Evolutionary conservation across 2,113 vertebrate genomes (phyloP).

Genomic region (Furnarius figulus): DNA sequence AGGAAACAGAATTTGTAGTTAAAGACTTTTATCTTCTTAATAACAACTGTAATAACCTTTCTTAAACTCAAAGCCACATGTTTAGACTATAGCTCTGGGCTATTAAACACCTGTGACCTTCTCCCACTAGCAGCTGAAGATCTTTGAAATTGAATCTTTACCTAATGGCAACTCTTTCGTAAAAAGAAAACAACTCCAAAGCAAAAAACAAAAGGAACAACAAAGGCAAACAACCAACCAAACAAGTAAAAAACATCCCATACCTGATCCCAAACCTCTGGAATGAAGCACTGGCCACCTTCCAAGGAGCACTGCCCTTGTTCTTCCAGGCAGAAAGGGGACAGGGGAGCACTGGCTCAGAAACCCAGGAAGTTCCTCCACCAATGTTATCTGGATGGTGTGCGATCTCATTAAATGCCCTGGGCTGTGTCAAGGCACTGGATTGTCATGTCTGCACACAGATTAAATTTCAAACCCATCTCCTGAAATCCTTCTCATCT

Average conservation of each 20-base stretch:
- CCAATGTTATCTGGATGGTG: background rate
- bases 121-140: background rate
- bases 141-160: background rate
- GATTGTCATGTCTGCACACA: background rate
- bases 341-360: background rate
- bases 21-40: background rate
- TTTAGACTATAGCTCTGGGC: background rate
- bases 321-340: background rate
- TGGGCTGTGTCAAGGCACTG: background rate
- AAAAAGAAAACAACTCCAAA: background rate
- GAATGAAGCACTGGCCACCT: background rate
- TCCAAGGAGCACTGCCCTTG: background rate
- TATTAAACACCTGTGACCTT: background rate
- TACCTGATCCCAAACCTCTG: background rate
- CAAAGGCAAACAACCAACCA: background rate
- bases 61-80: background rate
- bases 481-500: background rate
- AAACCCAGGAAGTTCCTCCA: background rate
- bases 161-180: background rate
- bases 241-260: rapidly evolving
- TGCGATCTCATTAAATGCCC: background rate
- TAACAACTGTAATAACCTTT: background rate
- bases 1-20: background rate
- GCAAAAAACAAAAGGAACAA: background rate
- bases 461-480: background rate